Conservation (phyloP, 2,113 vertebrate species). For the Jaculus jaculus region DNA sequence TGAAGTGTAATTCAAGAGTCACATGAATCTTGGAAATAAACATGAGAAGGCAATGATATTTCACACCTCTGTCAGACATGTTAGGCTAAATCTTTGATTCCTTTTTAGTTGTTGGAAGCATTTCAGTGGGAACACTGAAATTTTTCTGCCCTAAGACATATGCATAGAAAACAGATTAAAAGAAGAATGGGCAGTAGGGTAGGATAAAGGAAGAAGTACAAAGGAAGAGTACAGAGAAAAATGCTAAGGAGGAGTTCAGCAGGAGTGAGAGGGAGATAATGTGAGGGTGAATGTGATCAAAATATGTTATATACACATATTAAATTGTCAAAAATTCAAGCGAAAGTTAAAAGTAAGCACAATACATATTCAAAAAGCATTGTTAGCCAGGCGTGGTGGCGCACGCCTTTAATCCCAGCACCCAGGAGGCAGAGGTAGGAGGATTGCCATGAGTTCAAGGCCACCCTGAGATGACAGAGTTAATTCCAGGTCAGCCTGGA, state of each 20-base stretch:
- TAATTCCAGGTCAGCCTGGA: too few species aligned
- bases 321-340: too few species aligned
- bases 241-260: not conserved
- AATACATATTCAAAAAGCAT: too few species aligned
- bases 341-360: too few species aligned
- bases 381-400: too few species aligned
- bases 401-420: too few species aligned
- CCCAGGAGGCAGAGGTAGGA: too few species aligned
- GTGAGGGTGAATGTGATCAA: too few species aligned
- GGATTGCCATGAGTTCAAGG: too few species aligned
- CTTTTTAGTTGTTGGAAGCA: not conserved
- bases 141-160: not conserved
- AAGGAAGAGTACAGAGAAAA: not conserved
- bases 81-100: not conserved
- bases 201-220: not conserved
- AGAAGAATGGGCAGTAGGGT: not conserved
- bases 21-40: not conserved
- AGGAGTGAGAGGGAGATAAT: too few species aligned
- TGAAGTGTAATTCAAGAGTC: not conserved
- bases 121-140: slow-evolving; percentile 28
- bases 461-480: too few species aligned
- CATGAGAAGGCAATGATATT: not conserved
- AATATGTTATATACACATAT: too few species aligned
- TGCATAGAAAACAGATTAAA: not conserved
- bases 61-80: not conserved